Conservation (phyloP, 2,888 invertebrate genomes). For the Myathropa florea region DNA sequence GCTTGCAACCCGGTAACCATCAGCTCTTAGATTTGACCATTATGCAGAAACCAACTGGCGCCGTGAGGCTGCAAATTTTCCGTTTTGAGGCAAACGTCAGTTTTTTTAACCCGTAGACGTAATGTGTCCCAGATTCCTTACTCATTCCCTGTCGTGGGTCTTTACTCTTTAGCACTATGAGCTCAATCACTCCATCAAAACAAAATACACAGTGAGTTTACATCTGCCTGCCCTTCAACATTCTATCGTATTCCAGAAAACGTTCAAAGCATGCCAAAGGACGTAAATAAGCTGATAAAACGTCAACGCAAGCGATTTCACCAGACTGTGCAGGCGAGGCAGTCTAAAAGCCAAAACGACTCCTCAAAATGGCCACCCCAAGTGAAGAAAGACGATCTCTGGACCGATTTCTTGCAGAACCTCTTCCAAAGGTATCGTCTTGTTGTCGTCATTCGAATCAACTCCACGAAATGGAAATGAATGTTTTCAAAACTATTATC, state of each 20-base stretch:
- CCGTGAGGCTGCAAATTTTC: too few relatives aligned
- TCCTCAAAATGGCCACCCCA: constrained; percentile 4
- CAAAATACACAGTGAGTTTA: too few relatives aligned
- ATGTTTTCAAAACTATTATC: constrained; percentile 3
- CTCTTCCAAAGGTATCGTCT: background rate
- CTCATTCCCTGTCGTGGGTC: too few relatives aligned
- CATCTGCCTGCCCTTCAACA: too few relatives aligned
- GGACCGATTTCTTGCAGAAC: constrained; percentile 1
- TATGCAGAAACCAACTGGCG: too few relatives aligned
- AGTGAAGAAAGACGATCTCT: constrained; percentile 4
- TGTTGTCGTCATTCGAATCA: background rate
- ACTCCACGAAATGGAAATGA: background rate
- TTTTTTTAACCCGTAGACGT: too few relatives aligned
- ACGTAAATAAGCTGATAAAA: constrained; percentile 11
- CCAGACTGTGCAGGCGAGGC: background rate
- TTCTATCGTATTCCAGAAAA: background rate
- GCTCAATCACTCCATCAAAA: too few relatives aligned
- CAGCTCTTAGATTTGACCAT: too few relatives aligned
- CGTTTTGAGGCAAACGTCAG: too few relatives aligned
- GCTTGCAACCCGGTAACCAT: too few relatives aligned
- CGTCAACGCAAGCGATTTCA: constrained; percentile 17
- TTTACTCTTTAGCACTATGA: too few relatives aligned
- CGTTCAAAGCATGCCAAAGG: background rate
- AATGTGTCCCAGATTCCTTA: too few relatives aligned
- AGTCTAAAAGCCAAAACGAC: background rate